A percentile compares a stretch with the other conserved stretches of the same genome.
phyloP scores from a whole-genome alignment of 2,797 vertebrate species.

The Lagorchestes hirsutus region DNA sequence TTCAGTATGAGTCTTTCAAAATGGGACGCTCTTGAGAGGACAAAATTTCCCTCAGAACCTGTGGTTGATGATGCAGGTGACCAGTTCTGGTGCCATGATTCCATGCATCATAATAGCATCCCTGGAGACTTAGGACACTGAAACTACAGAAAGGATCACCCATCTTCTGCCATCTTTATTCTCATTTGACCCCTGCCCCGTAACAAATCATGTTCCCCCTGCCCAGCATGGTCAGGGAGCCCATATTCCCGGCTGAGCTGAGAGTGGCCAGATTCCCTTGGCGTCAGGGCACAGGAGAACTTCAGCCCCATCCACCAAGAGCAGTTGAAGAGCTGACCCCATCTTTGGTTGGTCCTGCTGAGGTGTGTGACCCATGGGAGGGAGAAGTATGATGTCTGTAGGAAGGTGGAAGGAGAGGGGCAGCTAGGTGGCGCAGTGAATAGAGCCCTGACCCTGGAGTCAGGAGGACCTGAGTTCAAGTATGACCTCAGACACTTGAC shows the following conservation, averaged over 20 bases:
- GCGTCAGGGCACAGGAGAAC: neutral
- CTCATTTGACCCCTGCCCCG: neutral
- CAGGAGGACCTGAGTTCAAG: no score
- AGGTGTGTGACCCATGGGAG: neutral
- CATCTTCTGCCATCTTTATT: neutral
- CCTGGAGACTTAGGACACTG: neutral
- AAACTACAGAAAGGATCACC: neutral
- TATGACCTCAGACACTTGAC: no score
- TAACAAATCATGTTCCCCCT: neutral
- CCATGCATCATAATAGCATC: neutral
- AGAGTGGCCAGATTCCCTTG: neutral
- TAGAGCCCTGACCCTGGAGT: no score
- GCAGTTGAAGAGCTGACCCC: neutral
- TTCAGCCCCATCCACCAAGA: neutral
- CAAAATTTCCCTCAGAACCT: neutral
- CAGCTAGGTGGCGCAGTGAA: no score
- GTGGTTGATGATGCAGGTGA: neutral
- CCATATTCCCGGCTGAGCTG: neutral
- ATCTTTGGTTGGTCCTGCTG: neutral
- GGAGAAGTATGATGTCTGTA: neutral
- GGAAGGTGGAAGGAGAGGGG: neutral
- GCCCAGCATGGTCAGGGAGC: neutral
- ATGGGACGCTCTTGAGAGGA: neutral
- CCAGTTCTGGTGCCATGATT: neutral
- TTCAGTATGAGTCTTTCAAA: neutral